Percentiles rank a stretch among this genome's conserved stretches.
Conservation (phyloP, 1,140 invertebrate genomes). For the Hypothenemus hampei region DNA sequence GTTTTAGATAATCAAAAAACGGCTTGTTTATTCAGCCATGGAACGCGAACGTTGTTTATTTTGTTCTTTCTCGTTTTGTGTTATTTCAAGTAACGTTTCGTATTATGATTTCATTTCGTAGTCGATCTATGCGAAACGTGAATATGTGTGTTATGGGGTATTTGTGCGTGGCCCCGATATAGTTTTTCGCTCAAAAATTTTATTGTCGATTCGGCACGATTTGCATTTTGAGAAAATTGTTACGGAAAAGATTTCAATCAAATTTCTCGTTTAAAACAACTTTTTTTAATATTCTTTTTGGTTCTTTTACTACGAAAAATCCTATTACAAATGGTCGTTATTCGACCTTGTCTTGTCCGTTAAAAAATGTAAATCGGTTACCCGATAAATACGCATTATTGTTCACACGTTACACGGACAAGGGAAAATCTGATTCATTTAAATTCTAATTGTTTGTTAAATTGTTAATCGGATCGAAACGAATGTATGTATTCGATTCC, state of each 20-base stretch:
- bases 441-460: conserved; percentile 23
- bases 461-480: conserved; percentile 25
- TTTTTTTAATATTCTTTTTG: too few species aligned
- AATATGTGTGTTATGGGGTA: too few species aligned
- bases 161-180: too few species aligned
- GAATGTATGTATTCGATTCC: conserved; percentile 20
- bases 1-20: conserved; percentile 25
- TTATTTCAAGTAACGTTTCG: conserved; percentile 14
- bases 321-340: too few species aligned
- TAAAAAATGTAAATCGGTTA: conserved; percentile 22
- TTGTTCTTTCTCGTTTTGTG: conserved; percentile 18
- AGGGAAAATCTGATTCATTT: conserved; percentile 26
- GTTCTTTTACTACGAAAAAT: too few species aligned
- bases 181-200: too few species aligned
- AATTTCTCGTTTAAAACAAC: too few species aligned
- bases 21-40: conserved; percentile 20
- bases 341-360: too few species aligned
- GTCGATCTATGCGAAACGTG: neutral
- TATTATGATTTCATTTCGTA: conserved; percentile 19
- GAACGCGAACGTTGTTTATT: conserved; percentile 14
- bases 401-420: conserved; percentile 14
- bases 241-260: too few species aligned
- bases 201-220: too few species aligned
- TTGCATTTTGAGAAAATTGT: too few species aligned
- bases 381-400: conserved; percentile 26